Conservation (phyloP, 2,888 invertebrate genomes). For the Pandemis cinnamomeana region DNA sequence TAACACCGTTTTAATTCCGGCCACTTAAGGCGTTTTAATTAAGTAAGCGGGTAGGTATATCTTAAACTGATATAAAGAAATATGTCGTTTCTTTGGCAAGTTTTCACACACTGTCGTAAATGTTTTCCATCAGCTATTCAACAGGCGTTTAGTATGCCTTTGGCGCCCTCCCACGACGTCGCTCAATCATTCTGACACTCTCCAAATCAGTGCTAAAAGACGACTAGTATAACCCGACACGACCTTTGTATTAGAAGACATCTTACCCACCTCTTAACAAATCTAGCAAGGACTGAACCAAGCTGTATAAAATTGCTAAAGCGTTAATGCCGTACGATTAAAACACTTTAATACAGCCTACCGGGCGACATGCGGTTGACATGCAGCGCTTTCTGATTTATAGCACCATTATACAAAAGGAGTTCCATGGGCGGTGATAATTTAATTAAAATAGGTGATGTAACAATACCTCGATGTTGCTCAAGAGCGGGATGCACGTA, state of each 20-base stretch:
- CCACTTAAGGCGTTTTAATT: not conserved
- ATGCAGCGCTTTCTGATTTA: slow-evolving; percentile 25
- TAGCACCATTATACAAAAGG: slow-evolving; percentile 29
- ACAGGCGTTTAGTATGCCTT: slow-evolving; percentile 21
- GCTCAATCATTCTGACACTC: slow-evolving; percentile 40
- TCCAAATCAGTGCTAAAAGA: slow-evolving; percentile 26
- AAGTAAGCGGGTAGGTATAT: not conserved
- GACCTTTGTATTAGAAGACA: slow-evolving; percentile 36
- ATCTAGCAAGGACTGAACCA: slow-evolving; percentile 8
- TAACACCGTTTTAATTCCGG: not conserved
- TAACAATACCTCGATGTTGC: slow-evolving; percentile 25
- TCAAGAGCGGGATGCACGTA: slow-evolving; percentile 34
- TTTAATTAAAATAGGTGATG: slow-evolving; percentile 36
- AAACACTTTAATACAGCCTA: slow-evolving; percentile 27
- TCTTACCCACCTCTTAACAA: slow-evolving; percentile 26
- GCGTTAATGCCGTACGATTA: slow-evolving; percentile 7
- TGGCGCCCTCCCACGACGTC: slow-evolving; percentile 40
- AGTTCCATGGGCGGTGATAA: slow-evolving; percentile 38
- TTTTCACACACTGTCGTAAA: slow-evolving; percentile 17
- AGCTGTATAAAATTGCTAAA: slow-evolving; percentile 15
- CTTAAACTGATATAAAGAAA: not conserved
- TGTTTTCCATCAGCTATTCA: slow-evolving; percentile 19
- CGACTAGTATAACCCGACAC: slow-evolving; percentile 28
- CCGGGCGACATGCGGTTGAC: slow-evolving; percentile 22
- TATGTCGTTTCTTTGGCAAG: not conserved